A percentile compares a stretch with the other conserved stretches of the same genome.
Evolutionary conservation across 1,140 invertebrate species (phyloP).

Genomic region (Tetramorium parvispinum): DNA sequence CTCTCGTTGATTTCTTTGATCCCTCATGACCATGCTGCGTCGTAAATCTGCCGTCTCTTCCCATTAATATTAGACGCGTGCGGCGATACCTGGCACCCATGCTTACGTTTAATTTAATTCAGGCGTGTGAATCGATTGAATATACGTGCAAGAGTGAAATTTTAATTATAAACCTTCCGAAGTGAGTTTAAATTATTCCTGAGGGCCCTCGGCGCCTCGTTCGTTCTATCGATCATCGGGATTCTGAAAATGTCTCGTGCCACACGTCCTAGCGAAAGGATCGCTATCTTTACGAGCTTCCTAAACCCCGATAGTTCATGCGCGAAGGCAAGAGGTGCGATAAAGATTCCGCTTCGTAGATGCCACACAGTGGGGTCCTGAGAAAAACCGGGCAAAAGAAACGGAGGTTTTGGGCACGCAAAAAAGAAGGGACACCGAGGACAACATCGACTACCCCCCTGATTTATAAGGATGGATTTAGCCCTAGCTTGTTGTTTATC

Average conservation of each 20-base stretch:
- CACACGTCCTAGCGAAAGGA: not conserved
- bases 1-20: slow-evolving; percentile 78
- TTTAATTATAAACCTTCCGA: not conserved
- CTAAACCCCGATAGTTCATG: slow-evolving; percentile 5
- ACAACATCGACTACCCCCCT: slow-evolving; percentile 36
- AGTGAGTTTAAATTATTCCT: not conserved
- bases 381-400: not conserved
- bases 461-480: slow-evolving; percentile 68
- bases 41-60: slow-evolving; percentile 53
- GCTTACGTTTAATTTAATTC: not conserved
- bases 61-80: slow-evolving; percentile 6
- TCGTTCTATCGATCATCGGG: slow-evolving; percentile 28
- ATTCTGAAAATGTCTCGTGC: not conserved
- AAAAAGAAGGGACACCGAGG: slow-evolving; percentile 14
- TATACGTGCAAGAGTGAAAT: not conserved
- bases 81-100: not conserved
- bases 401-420: not conserved
- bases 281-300: slow-evolving; percentile 39
- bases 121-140: not conserved
- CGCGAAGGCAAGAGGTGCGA: slow-evolving; percentile 18
- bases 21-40: slow-evolving; percentile 2
- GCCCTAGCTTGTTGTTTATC: slow-evolving; percentile 66
- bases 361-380: not conserved
- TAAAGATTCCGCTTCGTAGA: slow-evolving; percentile 38
- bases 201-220: not conserved